These are phyloP conservation scores for Mercenaria mercenaria DNA, from an alignment of 1,140 invertebrate species.

Conservation along the genomic window DNA sequence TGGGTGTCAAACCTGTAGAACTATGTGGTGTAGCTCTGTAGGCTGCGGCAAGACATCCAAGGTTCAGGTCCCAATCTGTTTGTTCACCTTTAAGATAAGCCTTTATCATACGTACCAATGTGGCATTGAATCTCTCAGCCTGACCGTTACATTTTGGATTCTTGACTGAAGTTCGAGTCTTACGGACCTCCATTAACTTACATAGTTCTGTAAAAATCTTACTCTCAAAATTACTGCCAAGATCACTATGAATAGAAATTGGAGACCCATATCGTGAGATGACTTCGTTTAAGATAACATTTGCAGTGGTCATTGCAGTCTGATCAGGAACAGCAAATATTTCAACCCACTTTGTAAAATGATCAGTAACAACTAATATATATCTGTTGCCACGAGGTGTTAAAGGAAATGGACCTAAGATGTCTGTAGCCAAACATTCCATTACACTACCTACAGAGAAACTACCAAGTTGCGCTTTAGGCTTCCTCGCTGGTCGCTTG, in stretches of 20 bases:
- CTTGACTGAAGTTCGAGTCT: constrained; percentile 48
- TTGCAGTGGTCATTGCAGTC: constrained; percentile 77
- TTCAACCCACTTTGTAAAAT: no score
- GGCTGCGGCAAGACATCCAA: constrained; percentile 1
- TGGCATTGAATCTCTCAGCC: constrained; percentile 69
- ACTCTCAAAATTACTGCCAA: constrained; percentile 65
- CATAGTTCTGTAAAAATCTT: constrained; percentile 57
- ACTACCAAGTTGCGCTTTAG: not conserved
- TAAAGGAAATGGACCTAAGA: constrained; percentile 10
- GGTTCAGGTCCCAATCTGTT: constrained; percentile 36
- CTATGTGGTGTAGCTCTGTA: constrained; percentile 27
- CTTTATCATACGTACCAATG: constrained; percentile 19
- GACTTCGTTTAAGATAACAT: constrained; percentile 78
- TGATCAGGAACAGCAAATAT: constrained; percentile 70
- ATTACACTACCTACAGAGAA: not conserved
- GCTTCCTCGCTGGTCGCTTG: no score
- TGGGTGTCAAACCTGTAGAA: constrained; percentile 27
- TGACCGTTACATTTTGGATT: constrained; percentile 62
- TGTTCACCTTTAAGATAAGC: not conserved
- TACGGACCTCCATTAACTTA: constrained; percentile 50
- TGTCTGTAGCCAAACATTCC: constrained; percentile 15
- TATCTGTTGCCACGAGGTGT: no score
- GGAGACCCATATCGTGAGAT: constrained; percentile 81
- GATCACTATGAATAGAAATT: not conserved
- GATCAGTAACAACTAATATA: no score